A percentile compares a stretch with the other conserved stretches of the same genome.
phyloP scores from a whole-genome alignment of 2,797 vertebrate genomes.

The Cryptoprocta ferox region DNA sequence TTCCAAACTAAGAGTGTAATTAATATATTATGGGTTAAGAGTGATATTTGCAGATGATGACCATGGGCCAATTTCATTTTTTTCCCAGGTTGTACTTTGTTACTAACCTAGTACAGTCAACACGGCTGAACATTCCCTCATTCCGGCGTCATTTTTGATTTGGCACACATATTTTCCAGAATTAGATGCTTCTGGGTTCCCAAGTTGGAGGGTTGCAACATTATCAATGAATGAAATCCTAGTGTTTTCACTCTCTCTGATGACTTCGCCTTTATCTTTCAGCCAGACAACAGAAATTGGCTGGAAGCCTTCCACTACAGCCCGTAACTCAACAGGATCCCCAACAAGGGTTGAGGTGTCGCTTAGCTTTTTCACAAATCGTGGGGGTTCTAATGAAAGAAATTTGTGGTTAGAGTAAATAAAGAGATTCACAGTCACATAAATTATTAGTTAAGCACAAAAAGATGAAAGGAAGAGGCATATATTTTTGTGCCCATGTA shows the following conservation, averaged over 20 bases:
- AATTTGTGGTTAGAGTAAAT: slow-evolving; percentile 71
- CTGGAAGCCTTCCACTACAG: slow-evolving; percentile 94
- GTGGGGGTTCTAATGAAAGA: slow-evolving; percentile 93
- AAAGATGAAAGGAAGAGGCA: background rate
- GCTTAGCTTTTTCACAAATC: slow-evolving; percentile 95
- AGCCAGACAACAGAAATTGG: slow-evolving; percentile 96
- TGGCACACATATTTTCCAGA: slow-evolving; percentile 96
- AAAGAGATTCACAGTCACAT: background rate
- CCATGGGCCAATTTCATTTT: background rate
- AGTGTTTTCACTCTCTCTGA: slow-evolving; percentile 95
- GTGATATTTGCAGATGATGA: background rate
- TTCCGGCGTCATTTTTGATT: slow-evolving; percentile 96
- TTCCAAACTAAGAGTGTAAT: background rate
- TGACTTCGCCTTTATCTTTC: slow-evolving; percentile 96
- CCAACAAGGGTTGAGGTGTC: slow-evolving; percentile 93
- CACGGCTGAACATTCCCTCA: slow-evolving; percentile 94
- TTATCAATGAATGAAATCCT: slow-evolving; percentile 93
- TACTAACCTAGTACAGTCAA: slow-evolving; percentile 97
- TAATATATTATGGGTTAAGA: background rate
- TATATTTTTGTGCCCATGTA: background rate
- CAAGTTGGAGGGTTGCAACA: slow-evolving; percentile 91
- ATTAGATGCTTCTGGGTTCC: slow-evolving; percentile 90
- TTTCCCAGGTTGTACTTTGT: background rate
- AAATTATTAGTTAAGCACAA: slow-evolving; percentile 54
- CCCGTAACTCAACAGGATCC: slow-evolving; percentile 91